A percentile compares a stretch with the other conserved stretches of the same genome.
These are phyloP conservation scores for Lordiphosa stackelbergi DNA, from an alignment of 1,140 invertebrate species.

Conservation along the genomic window DNA sequence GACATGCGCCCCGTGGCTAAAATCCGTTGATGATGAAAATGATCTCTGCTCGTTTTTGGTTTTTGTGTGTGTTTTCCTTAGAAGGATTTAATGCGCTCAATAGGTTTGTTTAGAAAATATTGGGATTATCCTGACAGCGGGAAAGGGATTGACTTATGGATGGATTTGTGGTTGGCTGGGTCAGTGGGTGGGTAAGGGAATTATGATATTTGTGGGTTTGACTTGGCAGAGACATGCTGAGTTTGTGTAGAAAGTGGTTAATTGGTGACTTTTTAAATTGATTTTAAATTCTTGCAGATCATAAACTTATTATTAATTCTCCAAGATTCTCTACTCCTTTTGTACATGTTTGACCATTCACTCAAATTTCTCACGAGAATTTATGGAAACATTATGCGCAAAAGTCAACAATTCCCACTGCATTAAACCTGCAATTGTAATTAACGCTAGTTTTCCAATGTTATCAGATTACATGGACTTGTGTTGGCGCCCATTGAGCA, in stretches of 20 bases:
- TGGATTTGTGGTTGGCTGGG: slow-evolving; percentile 38
- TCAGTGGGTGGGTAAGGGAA: slow-evolving; percentile 34
- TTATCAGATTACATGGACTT: slow-evolving; percentile 67
- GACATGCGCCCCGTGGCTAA: slow-evolving; percentile 76
- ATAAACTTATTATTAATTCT: too few relatives aligned
- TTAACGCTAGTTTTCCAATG: slow-evolving; percentile 64
- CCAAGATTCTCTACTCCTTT: neutral
- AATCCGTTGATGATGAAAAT: slow-evolving; percentile 76
- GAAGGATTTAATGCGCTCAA: slow-evolving; percentile 71
- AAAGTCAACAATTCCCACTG: slow-evolving; percentile 52
- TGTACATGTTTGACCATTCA: slow-evolving; percentile 8
- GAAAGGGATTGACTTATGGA: slow-evolving; percentile 20
- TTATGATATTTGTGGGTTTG: slow-evolving; percentile 33
- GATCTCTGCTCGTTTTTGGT: slow-evolving; percentile 35
- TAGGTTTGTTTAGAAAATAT: slow-evolving; percentile 76
- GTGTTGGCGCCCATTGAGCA: slow-evolving; percentile 17
- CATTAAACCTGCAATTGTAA: slow-evolving; percentile 67
- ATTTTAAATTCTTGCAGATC: neutral
- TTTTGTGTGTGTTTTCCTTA: slow-evolving; percentile 44
- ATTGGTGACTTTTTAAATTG: slow-evolving; percentile 10
- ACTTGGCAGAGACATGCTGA: slow-evolving; percentile 2
- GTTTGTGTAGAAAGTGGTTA: slow-evolving; percentile 11
- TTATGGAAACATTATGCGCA: slow-evolving; percentile 31
- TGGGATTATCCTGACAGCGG: slow-evolving; percentile 69
- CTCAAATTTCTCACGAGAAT: slow-evolving; percentile 41